Base-by-base conservation (phyloP, 2,888 invertebrate species). In the Caenorhabditis parvicauda region DNA sequence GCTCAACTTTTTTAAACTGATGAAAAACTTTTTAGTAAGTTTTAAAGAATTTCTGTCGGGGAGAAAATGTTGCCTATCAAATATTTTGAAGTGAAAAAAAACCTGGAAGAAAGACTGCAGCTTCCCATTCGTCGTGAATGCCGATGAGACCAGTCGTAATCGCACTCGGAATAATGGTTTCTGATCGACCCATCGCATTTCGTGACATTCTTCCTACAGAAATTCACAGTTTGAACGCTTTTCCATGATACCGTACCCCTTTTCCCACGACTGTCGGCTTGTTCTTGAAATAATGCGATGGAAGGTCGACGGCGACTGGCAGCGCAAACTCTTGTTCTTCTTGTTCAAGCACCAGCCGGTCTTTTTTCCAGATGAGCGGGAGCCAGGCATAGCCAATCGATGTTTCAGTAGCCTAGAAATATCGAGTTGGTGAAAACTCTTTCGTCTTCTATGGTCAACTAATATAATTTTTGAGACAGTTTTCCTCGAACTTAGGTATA, bases 321-420 rank as follows among this genome's bases (percentile, higher is more conserved):
- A 94, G 84, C 64, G 86, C 48, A 25, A 74, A 67, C 22, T 76
- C 86, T 73, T 91, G 89, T 67, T 89, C 87, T 76, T 92, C 92
- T 51, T 90, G 88, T 56, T 89, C 87, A 65, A 92, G 85, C 82
- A 90, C 90, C 75, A 29, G 81, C 77, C 70, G 58, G 46, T 72
- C 72, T 48, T 72, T 72, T 71, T 90, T 91, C 67, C 87, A 86
- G 49, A 92, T 84, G 39, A 96, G 84, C 1, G 94, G 91, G 59
- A 90, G 83, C 95, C 95, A 98, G 0, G 94, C 88, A 82, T 90
- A 94, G 61, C 96, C 96, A 51, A 95, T 90, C 74, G 90, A 88
- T 14, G 73, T 75, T 59, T 85, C 72, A 27, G 59, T 60, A 22
- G 54, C 52, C 54, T 62, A 19, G 28, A 59, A 44, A 41, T 5